Evolutionary conservation across 2,797 vertebrate genomes (phyloP).

Genomic region (Ispidina picta): DNA sequence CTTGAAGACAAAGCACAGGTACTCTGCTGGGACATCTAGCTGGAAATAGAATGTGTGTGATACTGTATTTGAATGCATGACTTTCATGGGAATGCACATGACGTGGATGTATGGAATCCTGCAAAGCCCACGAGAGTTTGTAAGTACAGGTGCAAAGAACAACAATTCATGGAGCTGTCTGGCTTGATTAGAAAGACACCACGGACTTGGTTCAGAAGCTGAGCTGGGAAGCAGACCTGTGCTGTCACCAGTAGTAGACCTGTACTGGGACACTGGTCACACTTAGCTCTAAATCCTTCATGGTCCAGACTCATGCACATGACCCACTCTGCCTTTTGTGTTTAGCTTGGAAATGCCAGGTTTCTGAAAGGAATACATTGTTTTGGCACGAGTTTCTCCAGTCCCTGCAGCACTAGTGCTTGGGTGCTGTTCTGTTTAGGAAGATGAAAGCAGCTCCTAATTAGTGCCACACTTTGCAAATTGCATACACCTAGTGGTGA

Average conservation of each 20-base stretch:
- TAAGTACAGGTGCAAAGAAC: not conserved
- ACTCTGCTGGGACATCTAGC: not conserved
- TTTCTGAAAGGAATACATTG: not conserved
- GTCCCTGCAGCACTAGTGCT: not conserved
- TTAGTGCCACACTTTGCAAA: conserved; percentile 24
- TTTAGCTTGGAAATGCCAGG: not conserved
- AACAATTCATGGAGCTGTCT: not conserved
- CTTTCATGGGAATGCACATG: not conserved
- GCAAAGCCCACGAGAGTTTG: not conserved
- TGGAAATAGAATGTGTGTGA: not conserved
- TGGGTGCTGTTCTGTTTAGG: conserved; percentile 18
- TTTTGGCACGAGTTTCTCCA: not conserved
- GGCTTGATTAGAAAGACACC: not conserved
- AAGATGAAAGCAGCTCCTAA: conserved; percentile 40
- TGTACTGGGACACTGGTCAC: not conserved
- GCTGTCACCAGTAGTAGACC: not conserved
- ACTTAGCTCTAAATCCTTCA: not conserved
- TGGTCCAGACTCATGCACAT: not conserved
- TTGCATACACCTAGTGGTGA: conserved; percentile 1
- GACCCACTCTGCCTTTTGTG: not conserved
- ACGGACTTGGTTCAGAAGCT: not conserved
- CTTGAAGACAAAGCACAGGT: not conserved
- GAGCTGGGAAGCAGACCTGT: not conserved
- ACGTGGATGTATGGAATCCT: not conserved
- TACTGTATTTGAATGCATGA: not conserved